A percentile compares a stretch with the other conserved stretches of the same genome.
phyloP scores from a whole-genome alignment of 2,888 invertebrate species.

The Alloplasta piceator region DNA sequence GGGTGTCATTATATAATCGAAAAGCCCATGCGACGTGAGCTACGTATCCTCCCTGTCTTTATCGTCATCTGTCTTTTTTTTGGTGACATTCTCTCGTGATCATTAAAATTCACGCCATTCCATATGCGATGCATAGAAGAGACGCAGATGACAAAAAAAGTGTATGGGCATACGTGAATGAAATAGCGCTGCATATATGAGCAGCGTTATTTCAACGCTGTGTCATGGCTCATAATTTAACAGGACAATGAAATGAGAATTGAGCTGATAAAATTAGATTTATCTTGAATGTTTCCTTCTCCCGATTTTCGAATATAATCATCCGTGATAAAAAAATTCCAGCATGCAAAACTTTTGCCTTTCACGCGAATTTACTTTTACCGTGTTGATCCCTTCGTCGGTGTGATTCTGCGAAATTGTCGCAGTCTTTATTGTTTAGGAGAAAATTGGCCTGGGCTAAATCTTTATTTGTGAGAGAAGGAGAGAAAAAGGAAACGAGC shows the following conservation, averaged over 20 bases:
- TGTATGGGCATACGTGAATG: not conserved
- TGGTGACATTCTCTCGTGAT: constrained; percentile 5
- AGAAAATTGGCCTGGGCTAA: constrained; percentile 57
- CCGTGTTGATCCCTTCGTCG: constrained; percentile 11
- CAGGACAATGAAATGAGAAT: no score
- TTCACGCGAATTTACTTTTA: constrained; percentile 23
- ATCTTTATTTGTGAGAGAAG: constrained; percentile 77
- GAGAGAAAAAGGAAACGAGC: constrained; percentile 46
- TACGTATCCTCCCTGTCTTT: constrained; percentile 29
- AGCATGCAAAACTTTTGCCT: constrained; percentile 16
- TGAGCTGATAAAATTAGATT: no score
- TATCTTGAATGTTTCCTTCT: no score
- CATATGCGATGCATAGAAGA: not conserved
- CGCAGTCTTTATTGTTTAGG: not conserved
- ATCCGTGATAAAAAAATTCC: not conserved
- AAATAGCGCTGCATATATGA: no score
- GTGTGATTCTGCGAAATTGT: constrained; percentile 1
- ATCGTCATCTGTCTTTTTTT: constrained; percentile 33
- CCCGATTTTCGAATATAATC: no score
- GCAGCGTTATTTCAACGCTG: no score
- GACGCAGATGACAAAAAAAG: constrained; percentile 29
- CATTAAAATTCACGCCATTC: constrained; percentile 7
- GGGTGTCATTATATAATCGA: constrained; percentile 33
- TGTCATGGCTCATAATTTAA: no score
- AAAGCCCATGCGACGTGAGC: constrained; percentile 21